phyloP scores from a whole-genome alignment of 2,888 invertebrate genomes.

The Cabera pusaria region DNA sequence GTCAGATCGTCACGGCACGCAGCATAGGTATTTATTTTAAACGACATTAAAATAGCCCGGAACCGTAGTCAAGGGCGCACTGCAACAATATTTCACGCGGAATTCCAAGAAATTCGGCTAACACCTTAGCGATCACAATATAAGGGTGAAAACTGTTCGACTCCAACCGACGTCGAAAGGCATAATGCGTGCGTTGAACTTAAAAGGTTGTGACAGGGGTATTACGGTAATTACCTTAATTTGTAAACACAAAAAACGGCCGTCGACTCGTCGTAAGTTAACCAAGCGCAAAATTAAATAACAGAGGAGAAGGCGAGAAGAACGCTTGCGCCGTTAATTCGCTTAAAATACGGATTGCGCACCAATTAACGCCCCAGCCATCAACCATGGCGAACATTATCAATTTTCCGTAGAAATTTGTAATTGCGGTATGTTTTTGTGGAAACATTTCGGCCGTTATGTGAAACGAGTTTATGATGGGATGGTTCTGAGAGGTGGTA shows the following conservation, averaged over 20 bases:
- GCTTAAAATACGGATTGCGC: slow-evolving; percentile 46
- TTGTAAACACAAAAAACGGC: slow-evolving; percentile 75
- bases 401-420: slow-evolving; percentile 52
- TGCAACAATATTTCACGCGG: slow-evolving; percentile 61
- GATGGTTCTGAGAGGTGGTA: slow-evolving; percentile 17
- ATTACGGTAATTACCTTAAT: slow-evolving; percentile 79
- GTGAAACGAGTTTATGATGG: slow-evolving; percentile 30
- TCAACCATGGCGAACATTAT: slow-evolving; percentile 46
- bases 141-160: slow-evolving; percentile 52
- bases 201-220: slow-evolving; percentile 78
- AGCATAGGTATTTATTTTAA: slow-evolving; percentile 65
- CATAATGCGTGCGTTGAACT: slow-evolving; percentile 73
- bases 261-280: slow-evolving; percentile 54
- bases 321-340: slow-evolving; percentile 20
- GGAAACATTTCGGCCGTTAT: slow-evolving; percentile 40
- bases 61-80: slow-evolving; percentile 65
- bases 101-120: slow-evolving; percentile 51
- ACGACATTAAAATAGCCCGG: slow-evolving; percentile 75
- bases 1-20: slow-evolving; percentile 43
- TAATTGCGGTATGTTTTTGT: slow-evolving; percentile 47
- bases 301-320: slow-evolving; percentile 36
- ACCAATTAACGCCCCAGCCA: slow-evolving; percentile 49
- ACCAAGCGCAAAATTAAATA: slow-evolving; percentile 60
- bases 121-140: slow-evolving; percentile 49
- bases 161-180: slow-evolving; percentile 37